Base-by-base conservation (phyloP, 2,113 vertebrate species). In the Cephalopholis sonnerati region DNA sequence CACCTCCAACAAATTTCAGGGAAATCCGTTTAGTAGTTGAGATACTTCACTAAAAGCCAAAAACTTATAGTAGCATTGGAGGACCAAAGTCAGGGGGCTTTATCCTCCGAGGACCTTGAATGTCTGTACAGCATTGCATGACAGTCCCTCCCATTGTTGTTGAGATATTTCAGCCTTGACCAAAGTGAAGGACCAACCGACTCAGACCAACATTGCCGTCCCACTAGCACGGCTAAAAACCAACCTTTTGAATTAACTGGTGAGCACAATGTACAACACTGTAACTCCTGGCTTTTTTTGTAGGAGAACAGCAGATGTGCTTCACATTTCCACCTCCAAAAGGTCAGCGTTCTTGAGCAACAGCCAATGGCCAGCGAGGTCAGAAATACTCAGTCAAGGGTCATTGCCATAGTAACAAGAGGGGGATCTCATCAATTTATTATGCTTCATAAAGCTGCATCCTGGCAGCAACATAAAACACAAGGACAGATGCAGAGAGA, bases 331-430 rank as follows among this genome's bases (percentile, higher is more conserved):
- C 39, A 51, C 4, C 17, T 72, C 22, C 62, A 63, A 71, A 41
- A 54, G 24, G 16, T 65, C 62, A 54, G 41, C 59, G 41, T 64
- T 84, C 29, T 68, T 36, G 27, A 66, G 44, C 48, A 73, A 79
- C 39, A 41, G 67, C 59, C 22, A 46, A 29, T 65, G 0, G 57
- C 50, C 73, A 63, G 12, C 78, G 0, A 79, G 83, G 46, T 87
- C 77, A 84, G 29, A 3, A 2, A 62, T 57, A 72, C 50, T 83
- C 25, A 71, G 68, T 63, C 78, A 71, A 54, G 76, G 77, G 80
- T 90, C 66, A 48, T 61, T 77, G 55, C 76, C 76, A 86, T 62
- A 44, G 77, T 67, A 77, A 85, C 73, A 77, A 55, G 50, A 57
- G 36, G 68, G 74, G 18, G 77, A 80, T 77, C 64, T 81, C 55